Conservation (phyloP, 2,797 vertebrate genomes). For the Phrynocephalus forsythii region DNA sequence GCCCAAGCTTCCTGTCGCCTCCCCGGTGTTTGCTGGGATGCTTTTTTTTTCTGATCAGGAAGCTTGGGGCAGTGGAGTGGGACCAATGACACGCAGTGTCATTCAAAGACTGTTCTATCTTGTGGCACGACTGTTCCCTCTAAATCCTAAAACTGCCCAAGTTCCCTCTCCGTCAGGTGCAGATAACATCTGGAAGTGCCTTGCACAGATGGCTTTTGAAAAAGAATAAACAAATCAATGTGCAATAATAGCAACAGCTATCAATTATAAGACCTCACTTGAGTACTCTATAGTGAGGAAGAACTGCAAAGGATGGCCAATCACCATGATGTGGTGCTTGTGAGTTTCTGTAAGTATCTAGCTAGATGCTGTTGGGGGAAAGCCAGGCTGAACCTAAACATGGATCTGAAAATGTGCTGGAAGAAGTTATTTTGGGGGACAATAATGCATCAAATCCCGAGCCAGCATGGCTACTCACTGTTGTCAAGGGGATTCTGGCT, state of each 20-base stretch:
- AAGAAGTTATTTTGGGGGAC: too few relatives aligned
- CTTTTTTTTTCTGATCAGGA: too few relatives aligned
- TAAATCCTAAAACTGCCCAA: not conserved
- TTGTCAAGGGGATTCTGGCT: too few relatives aligned
- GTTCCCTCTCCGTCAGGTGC: not conserved
- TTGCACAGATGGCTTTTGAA: not conserved
- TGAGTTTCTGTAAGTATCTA: not conserved
- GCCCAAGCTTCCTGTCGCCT: too few relatives aligned
- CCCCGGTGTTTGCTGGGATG: too few relatives aligned
- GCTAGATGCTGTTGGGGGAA: not conserved
- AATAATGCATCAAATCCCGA: too few relatives aligned
- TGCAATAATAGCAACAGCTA: not conserved
- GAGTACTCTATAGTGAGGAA: not conserved
- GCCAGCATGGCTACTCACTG: too few relatives aligned
- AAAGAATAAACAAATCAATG: not conserved
- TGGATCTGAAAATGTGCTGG: not conserved
- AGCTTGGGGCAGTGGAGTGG: too few relatives aligned
- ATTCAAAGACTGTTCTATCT: not conserved
- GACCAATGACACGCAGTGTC: not conserved
- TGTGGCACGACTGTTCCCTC: not conserved
- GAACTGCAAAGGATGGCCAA: too few relatives aligned
- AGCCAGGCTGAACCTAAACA: not conserved
- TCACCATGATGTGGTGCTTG: too few relatives aligned
- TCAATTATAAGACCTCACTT: not conserved
- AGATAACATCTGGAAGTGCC: not conserved